These are phyloP conservation scores for Dolomedes plantarius DNA, from an alignment of 2,888 invertebrate species.

Conservation along the genomic window DNA sequence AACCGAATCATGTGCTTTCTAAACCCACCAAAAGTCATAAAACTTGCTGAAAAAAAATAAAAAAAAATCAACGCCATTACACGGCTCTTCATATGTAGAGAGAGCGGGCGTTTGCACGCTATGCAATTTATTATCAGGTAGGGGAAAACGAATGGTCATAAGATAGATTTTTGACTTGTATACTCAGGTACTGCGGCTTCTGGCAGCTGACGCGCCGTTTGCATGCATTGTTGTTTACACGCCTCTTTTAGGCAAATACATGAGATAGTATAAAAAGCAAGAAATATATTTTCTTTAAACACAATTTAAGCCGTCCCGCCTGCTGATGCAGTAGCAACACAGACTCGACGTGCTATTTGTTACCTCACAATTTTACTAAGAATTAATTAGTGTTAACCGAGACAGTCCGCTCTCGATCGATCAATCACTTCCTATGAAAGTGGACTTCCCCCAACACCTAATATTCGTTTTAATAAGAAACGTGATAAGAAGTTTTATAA, in stretches of 20 bases:
- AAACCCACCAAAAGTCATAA: conserved; percentile 35
- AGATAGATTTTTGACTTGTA: conserved; percentile 20
- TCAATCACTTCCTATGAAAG: no score
- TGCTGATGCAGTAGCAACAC: no score
- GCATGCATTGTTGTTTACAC: neutral
- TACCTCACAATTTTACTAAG: no score
- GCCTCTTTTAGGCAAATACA: neutral
- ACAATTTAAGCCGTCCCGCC: no score
- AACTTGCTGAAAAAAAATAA: neutral
- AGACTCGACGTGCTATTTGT: no score
- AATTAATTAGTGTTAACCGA: no score
- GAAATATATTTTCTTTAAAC: neutral
- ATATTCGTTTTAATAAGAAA: no score
- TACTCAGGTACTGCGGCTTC: neutral
- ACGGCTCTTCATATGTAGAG: conserved; percentile 46
- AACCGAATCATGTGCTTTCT: conserved; percentile 9
- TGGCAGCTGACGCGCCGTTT: neutral
- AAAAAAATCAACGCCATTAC: conserved; percentile 31
- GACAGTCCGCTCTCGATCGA: no score
- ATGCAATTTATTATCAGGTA: conserved; percentile 52
- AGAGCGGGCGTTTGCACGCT: conserved; percentile 19
- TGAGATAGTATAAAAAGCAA: neutral
- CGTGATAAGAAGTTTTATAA: no score
- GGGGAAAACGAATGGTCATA: conserved; percentile 38
- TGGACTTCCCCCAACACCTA: no score